Evolutionary conservation across 2,113 vertebrate genomes (phyloP), one percentile per base, ranked within the genome.

Genomic region (Toxotes chatareus): DNA sequence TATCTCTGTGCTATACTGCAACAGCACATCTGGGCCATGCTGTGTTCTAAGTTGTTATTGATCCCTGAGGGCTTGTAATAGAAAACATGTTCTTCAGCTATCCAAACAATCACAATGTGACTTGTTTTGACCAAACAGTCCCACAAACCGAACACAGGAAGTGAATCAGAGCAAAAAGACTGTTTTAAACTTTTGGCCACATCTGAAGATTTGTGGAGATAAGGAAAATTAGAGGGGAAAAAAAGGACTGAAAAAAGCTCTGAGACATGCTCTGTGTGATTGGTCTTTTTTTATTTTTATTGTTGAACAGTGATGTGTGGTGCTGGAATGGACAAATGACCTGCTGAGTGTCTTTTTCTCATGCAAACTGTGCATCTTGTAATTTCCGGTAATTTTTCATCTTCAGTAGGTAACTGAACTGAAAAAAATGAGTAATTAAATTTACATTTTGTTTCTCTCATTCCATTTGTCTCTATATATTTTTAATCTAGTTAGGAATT

Each of bases 1-100:
- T 76, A 46, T 70, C 38, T 23, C 73, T 12, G 47, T 5, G 40
- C 46, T 19, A 17, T 42, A 51, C 34, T 49, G 40, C 73, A 80
- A 16, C 38, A 7, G 34, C 27, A 44, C 66, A 79, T 34, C 40
- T 82, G 56, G 42, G 7, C 59, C 36, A 64, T 14, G 55, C 42
- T 53, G 21, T 6, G 4, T n/a, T 62, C 65, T 67, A 56, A 51
- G 46, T 44, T 68, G 46, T 46, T 67, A 66, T 53, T 32, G 65
- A 79, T 70, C 53, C 46, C 60, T 10, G 34, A 11, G 27, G 42
- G 13, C 7, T 10, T 44, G 73, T 56, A 40, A n/a, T 6, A 75
- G 31, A 51, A 75, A 49, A 64, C 19, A 16, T 8, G 34, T 2
- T 70, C 38, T 51, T 34, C 9, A 9, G 9, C 12, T 6, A 3